Evolutionary conservation across 2,797 vertebrate species (phyloP), one percentile per base, ranked within the genome.

Genomic region (Cirrhinus molitorella): DNA sequence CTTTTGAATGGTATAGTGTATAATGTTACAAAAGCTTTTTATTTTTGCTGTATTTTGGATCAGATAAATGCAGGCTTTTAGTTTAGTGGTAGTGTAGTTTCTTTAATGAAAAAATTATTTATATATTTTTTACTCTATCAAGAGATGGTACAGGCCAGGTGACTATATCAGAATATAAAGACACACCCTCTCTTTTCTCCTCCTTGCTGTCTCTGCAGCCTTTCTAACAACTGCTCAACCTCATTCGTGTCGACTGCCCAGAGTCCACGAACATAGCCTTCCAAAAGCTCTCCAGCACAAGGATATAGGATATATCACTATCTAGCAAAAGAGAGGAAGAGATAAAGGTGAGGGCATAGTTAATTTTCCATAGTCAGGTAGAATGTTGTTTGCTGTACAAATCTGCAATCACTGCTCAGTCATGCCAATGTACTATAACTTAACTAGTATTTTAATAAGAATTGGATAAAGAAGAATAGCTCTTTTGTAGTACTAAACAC

Each of bases 221-320:
- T 89, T 89, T 88, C 91, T 85, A 59, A 78, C 53, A 82, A 67
- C 85, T 88, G 83, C 84, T 83, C 82, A 67, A 88, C 84, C 90
- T 82, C 80, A 86, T 94, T 95, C 91, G 91, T 94, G 94, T 95
- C 51, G 94, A 96, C 94, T 94, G 94, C 79, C 93, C 94, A 95
- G 94, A 95, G 94, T 95, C 94, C 94, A 89, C 90, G 91, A 89
- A 90, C 85, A 86, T 79, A 85, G 61, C 59, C 72, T 83, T 79
- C 63, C 49, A 66, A 82, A 67, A 74, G 40, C 55, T 65, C 71
- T 80, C 12, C 70, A 67, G 19, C 57, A 51, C 59, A 67, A 74
- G 40, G 76, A 72, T 28, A 37, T 28, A 66, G 63, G 34, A 80
- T 19, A 82, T 25, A 74, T n/a, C 59, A 14, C 43, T 25, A 40